Base-by-base conservation (phyloP, 1,140 invertebrate genomes). In the Papilio helenus region DNA sequence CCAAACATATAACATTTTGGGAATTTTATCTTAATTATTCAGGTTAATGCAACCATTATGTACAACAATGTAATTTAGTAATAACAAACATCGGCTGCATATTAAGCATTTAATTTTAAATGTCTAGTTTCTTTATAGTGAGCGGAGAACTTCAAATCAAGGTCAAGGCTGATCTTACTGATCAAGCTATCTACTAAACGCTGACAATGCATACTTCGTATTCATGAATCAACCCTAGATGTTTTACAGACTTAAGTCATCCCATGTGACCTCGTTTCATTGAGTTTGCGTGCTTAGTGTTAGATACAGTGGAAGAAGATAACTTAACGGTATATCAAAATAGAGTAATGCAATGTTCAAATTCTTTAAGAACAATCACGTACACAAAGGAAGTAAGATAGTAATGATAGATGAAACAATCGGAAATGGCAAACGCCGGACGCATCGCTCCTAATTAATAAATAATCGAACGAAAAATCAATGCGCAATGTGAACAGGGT, bases 141-240 rank as follows among this genome's bases (percentile, higher is more conserved):
- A 68, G 61, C 14, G 61, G 2, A 16, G 61, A 68, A 16, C 26
- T 68, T 26, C 14, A 61, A 68, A 68, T 68, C 61, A 68, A 68
- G 61, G 26, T 29, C 26, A 68, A 68, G 26, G 14, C 23, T 29
- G 23, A 65, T 65, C 61, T 65, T 65, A 29, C 12, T 16, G 61
- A 16, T 65, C 61, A 65, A 58, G 44, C 20, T 26, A 65, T 29
- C 29, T 65, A 29, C 61, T 65, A 26, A 29, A 29, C 4, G 26
- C 29, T 68, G 26, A 34, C 26, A 68, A 29, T 2, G 4, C 58
- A 23, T 29, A 29, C 7, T 68, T 16, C 26, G 4, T 34, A 68
- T 34, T 68, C 3, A 68, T 29, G 26, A 68, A 68, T 29, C 3
- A 34, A 61, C 18, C 7, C 7, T 55, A n/a, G 18, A 55, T n/a